Conservation (phyloP, 2,113 vertebrate genomes). For the Apodemus speciosus region DNA sequence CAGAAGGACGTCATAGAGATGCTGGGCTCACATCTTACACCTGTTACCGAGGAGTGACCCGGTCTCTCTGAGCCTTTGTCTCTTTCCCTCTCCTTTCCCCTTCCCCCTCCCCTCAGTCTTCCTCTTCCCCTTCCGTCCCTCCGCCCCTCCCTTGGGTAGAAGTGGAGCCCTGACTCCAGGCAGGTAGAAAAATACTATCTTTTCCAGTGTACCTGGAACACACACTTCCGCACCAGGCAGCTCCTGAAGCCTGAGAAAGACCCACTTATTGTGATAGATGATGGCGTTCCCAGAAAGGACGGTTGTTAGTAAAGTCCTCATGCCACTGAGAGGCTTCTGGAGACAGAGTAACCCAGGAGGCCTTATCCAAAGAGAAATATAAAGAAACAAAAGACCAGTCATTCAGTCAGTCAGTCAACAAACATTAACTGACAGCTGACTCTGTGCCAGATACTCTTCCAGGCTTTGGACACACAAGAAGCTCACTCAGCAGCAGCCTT, state of each 20-base stretch:
- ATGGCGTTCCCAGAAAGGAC: neutral
- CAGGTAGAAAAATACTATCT: neutral
- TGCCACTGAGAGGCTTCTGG: neutral
- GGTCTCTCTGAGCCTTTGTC: neutral
- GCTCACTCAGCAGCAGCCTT: neutral
- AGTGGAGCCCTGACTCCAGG: neutral
- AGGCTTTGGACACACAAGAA: neutral
- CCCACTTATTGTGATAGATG: rapidly evolving
- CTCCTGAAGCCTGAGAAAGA: neutral
- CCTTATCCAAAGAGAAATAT: neutral
- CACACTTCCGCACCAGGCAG: too few relatives aligned
- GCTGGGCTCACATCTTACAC: neutral
- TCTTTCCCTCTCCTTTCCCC: neutral
- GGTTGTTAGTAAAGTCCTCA: neutral
- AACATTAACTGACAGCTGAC: rapidly evolving
- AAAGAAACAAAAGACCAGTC: neutral
- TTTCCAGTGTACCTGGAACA: too few relatives aligned
- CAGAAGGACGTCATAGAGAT: neutral
- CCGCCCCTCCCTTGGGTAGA: neutral
- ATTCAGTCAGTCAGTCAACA: conserved; percentile 24
- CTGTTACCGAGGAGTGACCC: neutral
- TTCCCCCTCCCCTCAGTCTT: neutral
- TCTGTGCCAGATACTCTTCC: neutral
- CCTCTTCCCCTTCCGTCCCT: neutral
- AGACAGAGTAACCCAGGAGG: neutral